Evolutionary conservation across 2,888 invertebrate genomes (phyloP).

Genomic region (Parnassius smintheus): DNA sequence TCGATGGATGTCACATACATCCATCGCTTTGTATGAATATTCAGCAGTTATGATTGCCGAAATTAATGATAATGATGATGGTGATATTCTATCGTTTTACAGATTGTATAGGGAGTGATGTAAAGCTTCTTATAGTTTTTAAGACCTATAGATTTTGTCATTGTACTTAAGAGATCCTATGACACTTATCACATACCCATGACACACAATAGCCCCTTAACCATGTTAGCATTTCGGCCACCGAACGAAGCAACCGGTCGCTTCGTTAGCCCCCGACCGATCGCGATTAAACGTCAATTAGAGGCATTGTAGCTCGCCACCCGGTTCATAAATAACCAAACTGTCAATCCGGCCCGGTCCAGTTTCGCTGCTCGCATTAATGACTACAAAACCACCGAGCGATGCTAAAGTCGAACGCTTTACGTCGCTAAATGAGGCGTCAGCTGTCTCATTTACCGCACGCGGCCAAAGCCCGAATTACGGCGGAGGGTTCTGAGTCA

Average conservation of each 20-base stretch:
- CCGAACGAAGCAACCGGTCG: conserved; percentile 44
- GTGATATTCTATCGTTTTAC: too few species aligned
- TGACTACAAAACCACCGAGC: conserved; percentile 41
- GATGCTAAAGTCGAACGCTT: conserved; percentile 23
- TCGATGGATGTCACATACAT: too few species aligned
- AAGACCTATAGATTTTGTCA: too few species aligned
- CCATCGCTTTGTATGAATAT: too few species aligned
- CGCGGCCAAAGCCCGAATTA: conserved; percentile 17
- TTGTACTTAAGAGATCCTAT: too few species aligned
- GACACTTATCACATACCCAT: background rate
- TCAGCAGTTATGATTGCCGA: too few species aligned
- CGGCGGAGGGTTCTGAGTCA: background rate
- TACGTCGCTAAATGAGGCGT: conserved; percentile 34
- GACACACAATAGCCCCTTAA: conserved; percentile 8
- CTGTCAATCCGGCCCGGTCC: conserved; percentile 48
- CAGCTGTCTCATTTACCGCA: conserved; percentile 35
- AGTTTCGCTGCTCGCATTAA: conserved; percentile 45
- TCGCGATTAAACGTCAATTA: conserved; percentile 75
- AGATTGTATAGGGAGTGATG: too few species aligned
- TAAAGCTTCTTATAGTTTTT: too few species aligned
- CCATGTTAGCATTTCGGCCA: conserved; percentile 12
- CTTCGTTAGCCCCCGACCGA: conserved; percentile 53
- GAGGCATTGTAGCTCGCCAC: conserved; percentile 64
- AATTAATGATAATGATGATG: too few species aligned
- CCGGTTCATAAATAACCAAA: conserved; percentile 60